Evolutionary conservation across 2,888 invertebrate species (phyloP).

Genomic region (Podabrus alpinus): DNA sequence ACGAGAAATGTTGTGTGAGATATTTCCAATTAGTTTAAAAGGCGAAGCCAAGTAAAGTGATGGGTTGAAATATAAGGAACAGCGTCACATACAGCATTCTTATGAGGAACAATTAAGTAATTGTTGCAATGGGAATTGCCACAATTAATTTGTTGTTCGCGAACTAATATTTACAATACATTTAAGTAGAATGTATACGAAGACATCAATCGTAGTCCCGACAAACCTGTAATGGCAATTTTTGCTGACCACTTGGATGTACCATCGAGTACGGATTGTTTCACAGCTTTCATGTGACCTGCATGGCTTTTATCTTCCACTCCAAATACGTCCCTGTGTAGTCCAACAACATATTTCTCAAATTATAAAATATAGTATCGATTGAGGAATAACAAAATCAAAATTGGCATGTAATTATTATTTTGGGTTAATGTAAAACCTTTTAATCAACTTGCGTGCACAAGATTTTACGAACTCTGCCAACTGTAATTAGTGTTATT

Average conservation of each 20-base stretch:
- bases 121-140: conserved; percentile 1
- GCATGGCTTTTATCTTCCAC: conserved; percentile 92
- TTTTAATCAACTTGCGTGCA: not conserved
- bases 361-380: not conserved
- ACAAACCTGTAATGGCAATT: conserved; percentile 99
- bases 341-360: conserved; percentile 17
- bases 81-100: conserved; percentile 48
- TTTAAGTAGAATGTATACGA: conserved; percentile 16
- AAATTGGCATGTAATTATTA: conserved; percentile 3
- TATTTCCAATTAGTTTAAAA: conserved; percentile 40
- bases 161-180: conserved; percentile 20
- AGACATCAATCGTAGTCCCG: conserved; percentile 36
- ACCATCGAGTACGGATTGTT: conserved; percentile 98
- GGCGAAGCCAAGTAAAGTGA: conserved; percentile 31
- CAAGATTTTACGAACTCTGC: not conserved
- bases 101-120: conserved; percentile 27
- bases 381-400: not conserved
- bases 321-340: conserved; percentile 89
- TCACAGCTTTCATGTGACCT: conserved; percentile 97
- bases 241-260: conserved; percentile 99
- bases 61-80: conserved; percentile 37
- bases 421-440: not conserved
- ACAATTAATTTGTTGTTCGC: conserved; percentile 17
- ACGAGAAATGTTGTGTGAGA: conserved; percentile 32
- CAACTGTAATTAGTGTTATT: not conserved